Percentiles rank a stretch among this genome's conserved stretches.
Evolutionary conservation across 1,140 invertebrate genomes (phyloP).

Genomic region (Coboldia fuscipes): DNA sequence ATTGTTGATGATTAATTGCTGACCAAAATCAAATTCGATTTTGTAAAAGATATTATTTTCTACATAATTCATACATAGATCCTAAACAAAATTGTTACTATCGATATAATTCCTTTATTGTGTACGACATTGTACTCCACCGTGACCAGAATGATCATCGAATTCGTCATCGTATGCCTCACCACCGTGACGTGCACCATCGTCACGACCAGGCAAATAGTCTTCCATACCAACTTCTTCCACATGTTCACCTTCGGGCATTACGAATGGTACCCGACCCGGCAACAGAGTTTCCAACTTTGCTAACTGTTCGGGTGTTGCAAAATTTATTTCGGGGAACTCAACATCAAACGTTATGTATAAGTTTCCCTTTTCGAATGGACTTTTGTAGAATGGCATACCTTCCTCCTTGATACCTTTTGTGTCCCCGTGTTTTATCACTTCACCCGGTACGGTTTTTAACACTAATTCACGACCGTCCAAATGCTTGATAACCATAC

Average conservation of each 20-base stretch:
- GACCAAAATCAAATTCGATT: no score
- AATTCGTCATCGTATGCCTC: constrained; percentile 46
- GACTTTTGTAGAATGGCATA: constrained; percentile 71
- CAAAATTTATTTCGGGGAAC: constrained; percentile 68
- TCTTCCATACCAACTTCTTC: constrained; percentile 68
- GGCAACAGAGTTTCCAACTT: constrained; percentile 49
- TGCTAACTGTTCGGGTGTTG: constrained; percentile 39
- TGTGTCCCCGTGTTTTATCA: constrained; percentile 56
- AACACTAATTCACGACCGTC: constrained; percentile 63
- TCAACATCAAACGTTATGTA: constrained; percentile 68
- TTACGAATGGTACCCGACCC: constrained; percentile 33
- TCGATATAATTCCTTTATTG: not conserved
- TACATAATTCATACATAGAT: not conserved
- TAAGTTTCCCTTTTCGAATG: constrained; percentile 68
- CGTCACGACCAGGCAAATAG: constrained; percentile 3
- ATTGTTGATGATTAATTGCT: no score
- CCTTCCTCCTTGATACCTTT: constrained; percentile 69
- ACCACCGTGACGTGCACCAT: constrained; percentile 13
- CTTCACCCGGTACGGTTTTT: constrained; percentile 43
- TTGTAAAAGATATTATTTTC: no score
- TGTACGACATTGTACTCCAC: constrained; percentile 4
- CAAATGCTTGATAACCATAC: constrained; percentile 58
- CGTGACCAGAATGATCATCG: constrained; percentile 25
- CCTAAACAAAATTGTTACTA: not conserved
- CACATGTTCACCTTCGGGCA: constrained; percentile 49